Conservation (phyloP, 2,113 vertebrate genomes). For the Sclerurus mexicanus region DNA sequence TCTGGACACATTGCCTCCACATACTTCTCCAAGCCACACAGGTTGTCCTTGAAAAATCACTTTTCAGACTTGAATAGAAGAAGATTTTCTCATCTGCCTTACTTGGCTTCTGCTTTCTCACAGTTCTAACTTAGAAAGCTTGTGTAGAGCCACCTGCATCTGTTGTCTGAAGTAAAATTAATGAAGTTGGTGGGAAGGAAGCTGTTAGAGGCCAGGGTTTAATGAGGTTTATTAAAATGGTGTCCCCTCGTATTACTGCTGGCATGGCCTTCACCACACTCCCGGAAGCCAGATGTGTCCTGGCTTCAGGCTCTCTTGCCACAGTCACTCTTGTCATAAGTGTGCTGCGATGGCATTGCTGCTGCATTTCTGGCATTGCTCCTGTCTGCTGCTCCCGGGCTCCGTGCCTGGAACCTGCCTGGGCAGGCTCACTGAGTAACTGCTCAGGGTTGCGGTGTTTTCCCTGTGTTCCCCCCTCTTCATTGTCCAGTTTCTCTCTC, state of each 20-base stretch:
- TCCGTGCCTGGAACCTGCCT: neutral
- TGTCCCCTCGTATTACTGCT: neutral
- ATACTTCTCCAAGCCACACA: neutral
- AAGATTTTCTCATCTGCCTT: neutral
- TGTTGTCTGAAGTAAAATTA: neutral
- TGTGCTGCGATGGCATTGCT: neutral
- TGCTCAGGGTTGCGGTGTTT: constrained; percentile 54
- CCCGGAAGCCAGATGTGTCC: neutral
- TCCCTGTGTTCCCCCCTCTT: constrained; percentile 61
- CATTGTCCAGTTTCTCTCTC: constrained; percentile 78
- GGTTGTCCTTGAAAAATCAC: neutral
- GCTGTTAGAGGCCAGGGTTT: neutral
- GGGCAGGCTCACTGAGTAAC: constrained; percentile 4
- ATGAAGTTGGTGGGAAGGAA: neutral
- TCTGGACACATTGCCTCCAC: neutral
- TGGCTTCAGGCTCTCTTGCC: neutral
- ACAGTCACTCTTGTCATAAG: neutral
- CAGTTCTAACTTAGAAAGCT: neutral
- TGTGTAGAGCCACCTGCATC: neutral
- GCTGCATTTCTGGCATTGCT: neutral
- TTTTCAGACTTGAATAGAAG: neutral
- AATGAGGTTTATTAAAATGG: neutral
- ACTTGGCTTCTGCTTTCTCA: neutral
- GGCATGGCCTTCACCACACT: neutral
- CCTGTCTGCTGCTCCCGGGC: neutral